These are phyloP conservation scores for Drosophila meridiana DNA, from an alignment of 2,888 invertebrate species.

Conservation along the genomic window DNA sequence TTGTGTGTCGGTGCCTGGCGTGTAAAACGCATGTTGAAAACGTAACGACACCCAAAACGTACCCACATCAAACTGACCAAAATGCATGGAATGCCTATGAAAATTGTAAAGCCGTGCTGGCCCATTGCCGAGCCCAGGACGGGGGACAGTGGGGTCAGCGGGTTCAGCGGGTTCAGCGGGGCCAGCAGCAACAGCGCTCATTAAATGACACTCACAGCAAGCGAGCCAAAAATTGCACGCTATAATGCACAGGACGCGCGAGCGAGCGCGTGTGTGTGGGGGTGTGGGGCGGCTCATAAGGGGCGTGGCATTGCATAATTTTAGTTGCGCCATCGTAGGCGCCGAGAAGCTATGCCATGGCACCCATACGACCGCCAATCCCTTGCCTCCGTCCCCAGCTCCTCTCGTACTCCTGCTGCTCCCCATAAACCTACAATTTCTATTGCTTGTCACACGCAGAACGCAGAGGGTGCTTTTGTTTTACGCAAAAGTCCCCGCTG, in stretches of 20 bases:
- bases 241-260: conserved; percentile 65
- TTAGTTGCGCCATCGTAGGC: conserved; percentile 70
- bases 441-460: conserved; percentile 68
- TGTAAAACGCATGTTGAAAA: conserved; percentile 53
- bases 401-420: background rate
- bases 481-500: conserved; percentile 21
- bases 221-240: conserved; percentile 70
- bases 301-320: conserved; percentile 80
- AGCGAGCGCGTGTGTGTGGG: conserved; percentile 3
- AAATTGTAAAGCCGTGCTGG: conserved; percentile 72
- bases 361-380: conserved; percentile 30
- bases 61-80: conserved; percentile 80
- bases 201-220: conserved; percentile 79
- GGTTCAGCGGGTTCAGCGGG: too few relatives aligned
- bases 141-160: background rate
- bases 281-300: conserved; percentile 41
- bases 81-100: conserved; percentile 77
- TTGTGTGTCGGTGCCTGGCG: conserved; percentile 31
- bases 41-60: conserved; percentile 57
- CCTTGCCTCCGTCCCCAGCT: background rate
- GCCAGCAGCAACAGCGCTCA: conserved; percentile 61
- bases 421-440: conserved; percentile 41
- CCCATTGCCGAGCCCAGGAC: conserved; percentile 6
- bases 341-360: conserved; percentile 65
- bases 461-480: conserved; percentile 56